Percentiles rank a stretch among this genome's conserved stretches.
Evolutionary conservation across 2,113 vertebrate genomes (phyloP).

Genomic region (Pelodiscus sinensis): DNA sequence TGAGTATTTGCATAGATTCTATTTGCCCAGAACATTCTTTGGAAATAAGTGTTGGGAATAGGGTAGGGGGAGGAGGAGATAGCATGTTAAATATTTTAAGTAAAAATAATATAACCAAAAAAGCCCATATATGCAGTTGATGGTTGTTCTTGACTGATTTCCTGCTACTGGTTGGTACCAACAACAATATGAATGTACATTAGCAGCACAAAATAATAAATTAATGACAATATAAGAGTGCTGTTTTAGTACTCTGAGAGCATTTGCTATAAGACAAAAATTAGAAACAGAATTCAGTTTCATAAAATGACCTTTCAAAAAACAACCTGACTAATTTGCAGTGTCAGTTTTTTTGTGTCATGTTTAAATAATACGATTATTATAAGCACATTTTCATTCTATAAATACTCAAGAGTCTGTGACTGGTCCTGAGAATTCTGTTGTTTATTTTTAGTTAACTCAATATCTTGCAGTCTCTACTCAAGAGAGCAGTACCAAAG

Average conservation of each 20-base stretch:
- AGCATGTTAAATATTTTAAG: constrained; percentile 30
- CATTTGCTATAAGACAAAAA: constrained; percentile 3
- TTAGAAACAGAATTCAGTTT: not conserved
- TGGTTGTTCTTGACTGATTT: constrained; percentile 48
- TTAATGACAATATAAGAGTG: not conserved
- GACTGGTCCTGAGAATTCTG: not conserved
- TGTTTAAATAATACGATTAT: not conserved
- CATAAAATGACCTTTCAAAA: constrained; percentile 32
- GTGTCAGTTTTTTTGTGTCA: not conserved
- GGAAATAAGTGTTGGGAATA: not conserved
- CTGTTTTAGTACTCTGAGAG: not conserved
- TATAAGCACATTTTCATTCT: not conserved
- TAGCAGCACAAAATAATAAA: constrained; percentile 22
- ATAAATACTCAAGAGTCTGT: not conserved
- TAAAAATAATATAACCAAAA: constrained; percentile 34
- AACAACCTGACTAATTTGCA: constrained; percentile 3
- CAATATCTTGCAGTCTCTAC: constrained; percentile 6
- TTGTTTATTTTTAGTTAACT: not conserved
- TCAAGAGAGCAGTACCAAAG: constrained; percentile 12
- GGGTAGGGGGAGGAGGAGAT: not conserved
- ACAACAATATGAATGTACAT: constrained; percentile 16
- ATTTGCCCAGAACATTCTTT: not conserved
- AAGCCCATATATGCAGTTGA: not conserved
- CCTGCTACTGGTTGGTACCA: constrained; percentile 42
- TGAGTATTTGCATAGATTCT: not conserved